phyloP scores from a whole-genome alignment of 23 tunicate genomes.

The Phallusia fumigata region DNA sequence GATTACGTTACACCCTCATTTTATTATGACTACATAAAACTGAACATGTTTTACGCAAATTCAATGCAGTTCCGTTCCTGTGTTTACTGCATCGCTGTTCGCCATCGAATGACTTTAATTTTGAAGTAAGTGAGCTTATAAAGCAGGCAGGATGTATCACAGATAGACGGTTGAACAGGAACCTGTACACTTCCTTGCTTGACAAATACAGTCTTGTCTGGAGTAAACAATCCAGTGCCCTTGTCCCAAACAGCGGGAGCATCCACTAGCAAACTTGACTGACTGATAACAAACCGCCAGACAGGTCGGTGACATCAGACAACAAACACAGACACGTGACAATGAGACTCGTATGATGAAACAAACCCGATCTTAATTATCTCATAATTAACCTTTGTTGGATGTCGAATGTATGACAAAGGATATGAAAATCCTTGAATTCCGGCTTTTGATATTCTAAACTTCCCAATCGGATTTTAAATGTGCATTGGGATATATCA shows the following conservation, averaged over 20 bases:
- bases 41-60: too few species aligned
- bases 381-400: neutral
- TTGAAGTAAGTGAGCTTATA: neutral
- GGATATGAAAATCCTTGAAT: neutral
- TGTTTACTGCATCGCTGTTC: neutral
- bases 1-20: too few species aligned
- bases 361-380: constrained; percentile 5
- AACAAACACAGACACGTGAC: neutral
- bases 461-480: too few species aligned
- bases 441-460: too few species aligned
- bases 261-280: neutral
- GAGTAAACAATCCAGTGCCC: neutral
- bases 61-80: too few species aligned
- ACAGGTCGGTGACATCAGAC: constrained; percentile 7
- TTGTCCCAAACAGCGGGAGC: neutral
- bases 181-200: neutral
- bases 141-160: neutral
- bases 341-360: constrained; percentile 1
- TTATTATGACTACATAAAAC: too few species aligned
- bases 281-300: neutral
- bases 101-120: neutral
- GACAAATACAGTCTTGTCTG: constrained; percentile 7
- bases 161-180: neutral
- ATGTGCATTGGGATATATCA: too few species aligned
- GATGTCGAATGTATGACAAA: neutral